Conservation (phyloP, 2,888 invertebrate species). For the Parnassius glacialis region DNA sequence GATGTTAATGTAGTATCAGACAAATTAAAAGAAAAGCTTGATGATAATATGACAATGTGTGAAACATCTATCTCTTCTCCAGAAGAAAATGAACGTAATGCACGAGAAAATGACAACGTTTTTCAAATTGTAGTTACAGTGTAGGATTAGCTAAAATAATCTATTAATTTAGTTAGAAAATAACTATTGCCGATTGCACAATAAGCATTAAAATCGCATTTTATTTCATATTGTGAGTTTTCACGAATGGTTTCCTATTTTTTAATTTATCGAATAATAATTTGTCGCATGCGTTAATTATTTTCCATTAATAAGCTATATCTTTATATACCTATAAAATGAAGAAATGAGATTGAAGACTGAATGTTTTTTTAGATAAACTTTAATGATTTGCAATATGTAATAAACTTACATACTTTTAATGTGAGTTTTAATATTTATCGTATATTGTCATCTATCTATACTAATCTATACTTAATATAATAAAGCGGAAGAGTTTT, state of each 20-base stretch:
- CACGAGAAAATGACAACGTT: slow-evolving; percentile 48
- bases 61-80: slow-evolving; percentile 49
- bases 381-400: neutral
- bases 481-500: too few species aligned
- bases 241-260: too few species aligned
- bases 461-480: too few species aligned
- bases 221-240: too few species aligned
- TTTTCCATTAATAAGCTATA: too few species aligned
- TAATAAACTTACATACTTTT: neutral
- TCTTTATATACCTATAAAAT: neutral
- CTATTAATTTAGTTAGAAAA: too few species aligned
- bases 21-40: slow-evolving; percentile 40
- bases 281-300: too few species aligned
- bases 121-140: slow-evolving; percentile 60
- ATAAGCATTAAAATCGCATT: too few species aligned
- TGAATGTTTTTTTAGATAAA: neutral
- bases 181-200: too few species aligned
- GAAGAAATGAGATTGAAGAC: neutral
- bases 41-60: slow-evolving; percentile 62
- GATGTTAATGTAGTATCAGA: slow-evolving; percentile 42
- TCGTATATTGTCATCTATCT: too few species aligned
- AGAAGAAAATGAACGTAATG: slow-evolving; percentile 40
- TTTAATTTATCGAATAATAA: too few species aligned
- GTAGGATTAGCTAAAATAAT: too few species aligned
- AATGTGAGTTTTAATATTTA: neutral